These are phyloP conservation scores for Sparidentex hasta DNA, from an alignment of 2,797 vertebrate genomes.

Conservation along the genomic window DNA sequence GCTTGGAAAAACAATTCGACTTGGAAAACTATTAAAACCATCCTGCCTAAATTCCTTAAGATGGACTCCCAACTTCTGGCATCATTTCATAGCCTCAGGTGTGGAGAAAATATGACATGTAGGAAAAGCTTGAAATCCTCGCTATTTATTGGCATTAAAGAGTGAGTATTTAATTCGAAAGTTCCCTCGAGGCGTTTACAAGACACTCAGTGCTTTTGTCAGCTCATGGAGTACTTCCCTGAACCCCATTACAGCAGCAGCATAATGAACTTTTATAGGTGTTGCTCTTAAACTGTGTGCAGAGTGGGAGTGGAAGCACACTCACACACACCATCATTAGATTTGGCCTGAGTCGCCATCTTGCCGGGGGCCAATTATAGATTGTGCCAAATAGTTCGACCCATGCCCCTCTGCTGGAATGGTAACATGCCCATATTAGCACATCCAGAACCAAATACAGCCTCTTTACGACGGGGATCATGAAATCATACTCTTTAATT, in stretches of 20 bases:
- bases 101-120: slow-evolving; percentile 84
- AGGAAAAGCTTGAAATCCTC: slow-evolving; percentile 82
- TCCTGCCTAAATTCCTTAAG: slow-evolving; percentile 80
- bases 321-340: slow-evolving; percentile 79
- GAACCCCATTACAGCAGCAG: slow-evolving; percentile 79
- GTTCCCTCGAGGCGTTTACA: slow-evolving; percentile 82
- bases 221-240: slow-evolving; percentile 80
- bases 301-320: slow-evolving; percentile 70
- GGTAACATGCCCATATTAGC: slow-evolving; percentile 60
- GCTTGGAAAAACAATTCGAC: slow-evolving; percentile 84
- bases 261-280: slow-evolving; percentile 87
- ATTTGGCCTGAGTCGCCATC: slow-evolving; percentile 72
- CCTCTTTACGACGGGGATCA: slow-evolving; percentile 30
- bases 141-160: slow-evolving; percentile 74
- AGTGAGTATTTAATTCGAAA: slow-evolving; percentile 81
- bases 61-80: slow-evolving; percentile 80
- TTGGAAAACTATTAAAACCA: slow-evolving; percentile 85
- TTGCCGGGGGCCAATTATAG: slow-evolving; percentile 60
- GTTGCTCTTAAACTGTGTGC: slow-evolving; percentile 81
- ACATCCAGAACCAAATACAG: slow-evolving; percentile 60
- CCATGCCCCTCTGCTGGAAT: slow-evolving; percentile 65
- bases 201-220: slow-evolving; percentile 79
- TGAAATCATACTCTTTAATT: slow-evolving; percentile 33
- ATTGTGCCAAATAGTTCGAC: slow-evolving; percentile 72
- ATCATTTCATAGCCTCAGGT: slow-evolving; percentile 75